Evolutionary conservation across 2,888 invertebrate species (phyloP), one percentile per base, ranked within the genome.

Genomic region (Patella caerulea): DNA sequence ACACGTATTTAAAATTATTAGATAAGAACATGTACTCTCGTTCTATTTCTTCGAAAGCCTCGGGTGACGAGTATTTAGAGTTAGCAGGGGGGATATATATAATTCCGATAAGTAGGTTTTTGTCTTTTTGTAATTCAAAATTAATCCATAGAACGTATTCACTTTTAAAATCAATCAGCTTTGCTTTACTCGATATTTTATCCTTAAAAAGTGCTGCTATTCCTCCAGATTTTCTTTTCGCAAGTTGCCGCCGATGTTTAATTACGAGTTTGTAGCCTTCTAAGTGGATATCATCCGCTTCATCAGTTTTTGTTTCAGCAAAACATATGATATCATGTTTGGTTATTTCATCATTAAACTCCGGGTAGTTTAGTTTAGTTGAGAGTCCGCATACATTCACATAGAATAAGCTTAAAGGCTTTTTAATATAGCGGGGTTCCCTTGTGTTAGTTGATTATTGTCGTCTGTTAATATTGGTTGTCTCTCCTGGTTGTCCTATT

Each of bases 251-350:
- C 55, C 74, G 19, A 56, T 77, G 59, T 24, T 77, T 77, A 59
- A 59, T n/a, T n/a, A 52, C 19, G 29, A 52, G 55, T 17, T 59
- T 59, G 52, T 56, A 76, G 17, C 65, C 59, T 34, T 29, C 34
- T 34, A 56, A 34, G 59, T 72, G 14, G 17, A 76, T 76, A 45
- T 5, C 54, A 70, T 65, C 72, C 15, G 53, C 17, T 45, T 76
- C 59, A 65, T 72, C 76, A 15, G 72, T 59, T 76, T 76, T 72
- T 45, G 76, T 76, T 45, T 76, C 76, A 24, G 72, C 56, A 34
- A 76, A 34, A 72, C 76, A 71, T 11, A 76, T 15, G 24, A 76
- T 56, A 59, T 76, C 72, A 72, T 76, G 45, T 4, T 59, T 76
- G 24, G 56, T 45, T 45, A 76, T 56, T 11, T 34, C 12, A 17